Base-by-base conservation (phyloP, 2,888 invertebrate species). In the Dasysyrphus tricinctus region DNA sequence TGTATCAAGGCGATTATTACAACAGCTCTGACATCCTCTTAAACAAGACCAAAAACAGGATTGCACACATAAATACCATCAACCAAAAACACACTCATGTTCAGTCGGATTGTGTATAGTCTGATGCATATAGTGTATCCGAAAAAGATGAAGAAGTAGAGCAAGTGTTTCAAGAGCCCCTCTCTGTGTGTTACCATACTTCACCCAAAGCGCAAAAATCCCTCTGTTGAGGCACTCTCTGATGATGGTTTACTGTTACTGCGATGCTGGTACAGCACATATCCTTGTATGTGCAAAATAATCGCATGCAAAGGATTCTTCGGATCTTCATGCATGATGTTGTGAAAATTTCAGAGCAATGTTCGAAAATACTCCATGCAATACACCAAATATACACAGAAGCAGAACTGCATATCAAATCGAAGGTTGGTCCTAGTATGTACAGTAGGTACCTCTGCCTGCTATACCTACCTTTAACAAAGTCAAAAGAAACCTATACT, bases 1-100 rank as follows among this genome's bases (percentile, higher is more conserved):
- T 85, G 81, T 81, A 77, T 81, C 77, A 61, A 51, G 63, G 61
- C 63, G 73, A 81, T 77, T 81, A 85, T 74, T 70, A 65, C 80
- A 73, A 81, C 67, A 77, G 76, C 73, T 77, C 67, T 51, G 51
- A 76, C 81, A 85, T 72, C 67, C 77, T 59, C 72, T 84, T 67
- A 73, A 65, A 42, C 54, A 59, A 67, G 69, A 77, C 67, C 75
- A 16, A 69, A 63, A 75, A 75, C 80, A 80, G 49, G 19, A 69
- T 69, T 49, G 39, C 84, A 70, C 76, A 37, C 39, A 39, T 29
- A 76, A 76, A 70, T 61, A 72, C 56, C 69, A 56, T 70, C 76
- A 80, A 76, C 49, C 59, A 63, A 70, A 69, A 69, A 54, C 47
- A 57, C 39, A 80, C 70, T 75, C 59, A 47, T 80, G 76, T 76